Percentiles rank a stretch among this genome's conserved stretches.
phyloP scores from a whole-genome alignment of 2,797 vertebrate species.

The Notolabrus celidotus region DNA sequence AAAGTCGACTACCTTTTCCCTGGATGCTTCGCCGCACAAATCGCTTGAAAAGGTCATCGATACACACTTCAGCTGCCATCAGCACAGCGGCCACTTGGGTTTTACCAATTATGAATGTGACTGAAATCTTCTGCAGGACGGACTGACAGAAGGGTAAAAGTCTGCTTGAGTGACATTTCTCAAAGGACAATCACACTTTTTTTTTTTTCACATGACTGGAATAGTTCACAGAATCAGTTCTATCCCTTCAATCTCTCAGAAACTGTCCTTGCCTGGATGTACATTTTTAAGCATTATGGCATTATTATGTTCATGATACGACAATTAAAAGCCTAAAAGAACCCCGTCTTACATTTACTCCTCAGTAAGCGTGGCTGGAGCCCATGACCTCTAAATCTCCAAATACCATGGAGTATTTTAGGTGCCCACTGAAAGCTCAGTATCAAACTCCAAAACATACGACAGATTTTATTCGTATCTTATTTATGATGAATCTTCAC shows the following conservation, averaged over 20 bases:
- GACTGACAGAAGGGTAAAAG: conserved; percentile 13
- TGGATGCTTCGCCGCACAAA: conserved; percentile 20
- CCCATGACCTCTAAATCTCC: too few species aligned
- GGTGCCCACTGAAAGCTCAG: too few species aligned
- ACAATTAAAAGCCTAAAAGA: too few species aligned
- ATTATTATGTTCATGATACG: neutral
- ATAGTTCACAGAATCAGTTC: neutral
- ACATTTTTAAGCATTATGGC: neutral
- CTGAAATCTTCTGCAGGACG: conserved; percentile 24
- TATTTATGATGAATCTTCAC: too few species aligned
- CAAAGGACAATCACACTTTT: conserved; percentile 1
- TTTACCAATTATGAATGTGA: conserved; percentile 26
- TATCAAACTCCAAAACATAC: too few species aligned
- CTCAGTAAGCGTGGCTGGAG: too few species aligned
- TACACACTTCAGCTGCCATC: conserved; percentile 34
- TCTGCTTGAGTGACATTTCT: conserved; percentile 20
- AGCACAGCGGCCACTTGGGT: conserved; percentile 2
- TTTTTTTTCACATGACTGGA: neutral
- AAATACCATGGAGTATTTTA: too few species aligned
- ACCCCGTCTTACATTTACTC: too few species aligned
- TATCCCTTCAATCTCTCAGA: neutral
- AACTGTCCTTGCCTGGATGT: neutral
- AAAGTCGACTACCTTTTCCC: conserved; percentile 41
- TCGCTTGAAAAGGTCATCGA: conserved; percentile 47
- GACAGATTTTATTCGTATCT: too few species aligned